Percentiles rank a stretch among this genome's conserved stretches.
Evolutionary conservation across 2,888 invertebrate genomes (phyloP).

Genomic region (Molanna angustata): DNA sequence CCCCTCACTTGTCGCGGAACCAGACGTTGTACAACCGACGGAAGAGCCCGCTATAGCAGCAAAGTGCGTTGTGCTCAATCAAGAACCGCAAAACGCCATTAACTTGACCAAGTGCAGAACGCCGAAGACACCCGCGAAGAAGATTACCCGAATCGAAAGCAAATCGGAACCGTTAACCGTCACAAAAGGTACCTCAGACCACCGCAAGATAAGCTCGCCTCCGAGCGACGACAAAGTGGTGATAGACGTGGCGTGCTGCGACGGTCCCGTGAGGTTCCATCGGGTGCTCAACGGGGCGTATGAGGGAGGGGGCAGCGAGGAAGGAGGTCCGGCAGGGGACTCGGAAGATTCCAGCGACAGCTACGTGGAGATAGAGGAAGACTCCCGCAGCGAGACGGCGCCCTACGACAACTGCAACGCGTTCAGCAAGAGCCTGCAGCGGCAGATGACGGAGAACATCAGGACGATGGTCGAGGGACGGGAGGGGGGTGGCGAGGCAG

Average conservation of each 20-base stretch:
- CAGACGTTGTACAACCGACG: neutral
- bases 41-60: neutral
- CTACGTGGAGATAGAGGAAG: conserved; percentile 30
- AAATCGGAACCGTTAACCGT: no score
- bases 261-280: conserved; percentile 85
- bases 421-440: conserved; percentile 35
- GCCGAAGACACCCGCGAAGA: neutral
- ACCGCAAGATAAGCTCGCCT: conserved; percentile 4
- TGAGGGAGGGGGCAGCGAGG: conserved; percentile 38
- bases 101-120: conserved; percentile 9
- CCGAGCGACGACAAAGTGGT: conserved; percentile 55
- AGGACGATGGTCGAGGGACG: conserved; percentile 35
- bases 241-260: conserved; percentile 86
- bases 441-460: conserved; percentile 59
- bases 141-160: conserved; percentile 16
- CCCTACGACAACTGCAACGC: conserved; percentile 34
- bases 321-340: conserved; percentile 30
- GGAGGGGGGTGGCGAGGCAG: conserved; percentile 36
- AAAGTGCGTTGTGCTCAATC: conserved; percentile 17
- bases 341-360: conserved; percentile 35
- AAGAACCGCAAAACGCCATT: conserved; percentile 24
- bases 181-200: conserved; percentile 12
- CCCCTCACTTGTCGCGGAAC: neutral
- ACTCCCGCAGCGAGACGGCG: conserved; percentile 31
- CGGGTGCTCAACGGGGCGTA: conserved; percentile 83